Percentiles rank a stretch among this genome's conserved stretches.
These are phyloP conservation scores for Musca vetustissima DNA, from an alignment of 1,140 invertebrate genomes.

Conservation along the genomic window DNA sequence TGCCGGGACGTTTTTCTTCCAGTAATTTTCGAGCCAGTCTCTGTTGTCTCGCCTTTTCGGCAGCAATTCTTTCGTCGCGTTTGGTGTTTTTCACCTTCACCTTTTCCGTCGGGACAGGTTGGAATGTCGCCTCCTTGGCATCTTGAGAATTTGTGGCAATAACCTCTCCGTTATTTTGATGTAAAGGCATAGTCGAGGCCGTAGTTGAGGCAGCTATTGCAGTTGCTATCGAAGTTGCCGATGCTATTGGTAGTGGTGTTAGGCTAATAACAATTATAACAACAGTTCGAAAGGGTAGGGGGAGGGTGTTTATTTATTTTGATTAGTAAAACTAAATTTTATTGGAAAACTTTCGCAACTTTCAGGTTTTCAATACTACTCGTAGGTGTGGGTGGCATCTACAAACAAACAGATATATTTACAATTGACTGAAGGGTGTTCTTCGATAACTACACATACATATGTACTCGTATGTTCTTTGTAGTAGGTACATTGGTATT, in stretches of 20 bases:
- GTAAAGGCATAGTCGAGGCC: not conserved
- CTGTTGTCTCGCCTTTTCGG: not conserved
- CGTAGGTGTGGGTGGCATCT: not conserved
- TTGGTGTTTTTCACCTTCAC: not conserved
- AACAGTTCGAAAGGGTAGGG: not conserved
- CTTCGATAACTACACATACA: too few relatives aligned
- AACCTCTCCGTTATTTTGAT: not conserved
- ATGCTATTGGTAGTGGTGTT: not conserved
- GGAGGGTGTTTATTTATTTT: not conserved
- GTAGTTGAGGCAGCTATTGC: constrained; percentile 12
- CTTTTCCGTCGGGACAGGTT: constrained; percentile 7
- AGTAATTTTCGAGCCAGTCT: not conserved
- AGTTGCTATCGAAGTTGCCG: not conserved
- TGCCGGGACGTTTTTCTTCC: constrained; percentile 38
- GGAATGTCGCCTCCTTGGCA: constrained; percentile 1
- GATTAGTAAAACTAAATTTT: constrained; percentile 1
- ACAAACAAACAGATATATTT: too few relatives aligned
- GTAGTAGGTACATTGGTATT: too few relatives aligned
- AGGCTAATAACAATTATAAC: constrained; percentile 5
- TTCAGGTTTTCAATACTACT: not conserved
- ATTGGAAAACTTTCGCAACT: not conserved
- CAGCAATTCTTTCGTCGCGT: not conserved
- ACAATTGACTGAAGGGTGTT: too few relatives aligned
- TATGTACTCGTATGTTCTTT: too few relatives aligned
- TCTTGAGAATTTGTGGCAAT: not conserved